Conservation (phyloP, 2,888 invertebrate species). For the Ochlodes sylvanus region DNA sequence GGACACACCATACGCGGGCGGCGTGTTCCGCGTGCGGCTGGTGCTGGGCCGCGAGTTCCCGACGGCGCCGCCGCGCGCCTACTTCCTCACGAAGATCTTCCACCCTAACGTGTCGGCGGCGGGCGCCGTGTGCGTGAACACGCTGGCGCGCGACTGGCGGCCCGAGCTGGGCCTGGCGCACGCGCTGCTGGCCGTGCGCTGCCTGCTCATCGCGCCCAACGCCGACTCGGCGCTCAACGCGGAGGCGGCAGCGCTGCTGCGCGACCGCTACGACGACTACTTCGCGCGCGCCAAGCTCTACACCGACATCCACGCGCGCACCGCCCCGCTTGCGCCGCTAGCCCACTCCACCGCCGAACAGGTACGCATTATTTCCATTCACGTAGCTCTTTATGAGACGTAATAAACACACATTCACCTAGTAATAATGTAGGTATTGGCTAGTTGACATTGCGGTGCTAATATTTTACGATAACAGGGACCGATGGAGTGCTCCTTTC, state of each 20-base stretch:
- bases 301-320: constrained; percentile 74
- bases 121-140: constrained; percentile 98
- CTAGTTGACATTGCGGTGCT: no score
- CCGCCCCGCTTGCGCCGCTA: constrained; percentile 72
- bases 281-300: constrained; percentile 83
- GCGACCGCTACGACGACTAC: constrained; percentile 97
- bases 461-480: no score
- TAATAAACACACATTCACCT: no score
- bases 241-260: constrained; percentile 96
- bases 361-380: not conserved
- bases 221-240: constrained; percentile 98
- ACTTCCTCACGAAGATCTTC: constrained; percentile 97
- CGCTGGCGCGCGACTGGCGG: constrained; percentile 98
- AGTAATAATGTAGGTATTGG: no score
- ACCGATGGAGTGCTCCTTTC: no score
- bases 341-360: constrained; percentile 59
- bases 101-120: constrained; percentile 97
- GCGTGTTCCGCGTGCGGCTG: constrained; percentile 95
- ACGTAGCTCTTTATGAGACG: no score
- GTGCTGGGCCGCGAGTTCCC: constrained; percentile 97
- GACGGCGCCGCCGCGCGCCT: constrained; percentile 95
- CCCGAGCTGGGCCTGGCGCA: constrained; percentile 97
- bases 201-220: constrained; percentile 98
- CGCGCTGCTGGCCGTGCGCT: constrained; percentile 95
- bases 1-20: constrained; percentile 96